A percentile compares a stretch with the other conserved stretches of the same genome.
phyloP scores from a whole-genome alignment of 2,797 vertebrate genomes.

The Microctenopoma steveboyesi region DNA sequence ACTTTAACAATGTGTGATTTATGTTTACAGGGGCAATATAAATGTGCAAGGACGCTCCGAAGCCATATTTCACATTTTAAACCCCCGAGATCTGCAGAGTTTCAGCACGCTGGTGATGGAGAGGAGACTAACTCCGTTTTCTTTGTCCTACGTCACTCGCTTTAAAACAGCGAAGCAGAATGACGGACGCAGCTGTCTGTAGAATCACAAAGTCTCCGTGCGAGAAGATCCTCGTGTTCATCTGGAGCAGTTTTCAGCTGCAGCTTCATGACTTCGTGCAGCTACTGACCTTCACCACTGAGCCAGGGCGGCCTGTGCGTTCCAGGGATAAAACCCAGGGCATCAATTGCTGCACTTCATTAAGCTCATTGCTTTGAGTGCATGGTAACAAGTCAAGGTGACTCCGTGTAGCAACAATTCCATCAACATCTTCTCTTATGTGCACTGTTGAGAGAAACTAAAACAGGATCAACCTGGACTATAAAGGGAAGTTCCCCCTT shows the following conservation, averaged over 20 bases:
- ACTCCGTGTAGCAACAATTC: neutral
- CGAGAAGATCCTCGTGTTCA: too few relatives aligned
- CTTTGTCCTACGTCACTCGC: too few relatives aligned
- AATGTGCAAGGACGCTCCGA: conserved; percentile 36
- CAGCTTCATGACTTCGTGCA: neutral
- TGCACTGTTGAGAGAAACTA: too few relatives aligned
- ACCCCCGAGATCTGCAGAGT: conserved; percentile 19
- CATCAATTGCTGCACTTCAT: neutral
- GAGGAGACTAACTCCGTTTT: too few relatives aligned
- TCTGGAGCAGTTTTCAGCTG: too few relatives aligned
- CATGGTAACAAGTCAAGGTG: neutral
- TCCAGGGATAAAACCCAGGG: too few relatives aligned
- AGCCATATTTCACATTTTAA: conserved; percentile 54
- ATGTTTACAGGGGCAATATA: conserved; percentile 43
- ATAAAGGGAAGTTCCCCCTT: too few relatives aligned
- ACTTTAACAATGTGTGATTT: conserved; percentile 58
- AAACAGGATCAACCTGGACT: too few relatives aligned
- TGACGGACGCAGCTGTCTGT: too few relatives aligned
- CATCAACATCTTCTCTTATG: neutral
- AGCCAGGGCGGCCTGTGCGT: too few relatives aligned
- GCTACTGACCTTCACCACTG: neutral
- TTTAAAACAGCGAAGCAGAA: too few relatives aligned
- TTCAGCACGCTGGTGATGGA: neutral
- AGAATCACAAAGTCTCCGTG: too few relatives aligned
- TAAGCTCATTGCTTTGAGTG: neutral